Base-by-base conservation (phyloP, 1,140 invertebrate species). In the Drosophila arawakana region DNA sequence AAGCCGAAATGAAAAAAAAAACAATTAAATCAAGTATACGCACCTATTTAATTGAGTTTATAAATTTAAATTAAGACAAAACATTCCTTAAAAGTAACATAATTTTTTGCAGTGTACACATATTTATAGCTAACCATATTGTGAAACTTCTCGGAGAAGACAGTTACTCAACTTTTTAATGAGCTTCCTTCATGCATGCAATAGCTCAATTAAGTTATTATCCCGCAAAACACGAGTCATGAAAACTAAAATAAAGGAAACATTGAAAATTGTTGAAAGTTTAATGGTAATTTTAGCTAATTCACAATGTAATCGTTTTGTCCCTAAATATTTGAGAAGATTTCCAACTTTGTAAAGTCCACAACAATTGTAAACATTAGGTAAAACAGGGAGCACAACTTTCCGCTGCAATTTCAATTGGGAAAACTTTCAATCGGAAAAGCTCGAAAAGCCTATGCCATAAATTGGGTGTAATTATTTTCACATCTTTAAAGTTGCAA, bases 131-230 rank as follows among this genome's bases (percentile, higher is more conserved):
- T 43, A 43, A 43, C 11, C 11, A 43, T 13, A 13, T 11, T 34
- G 5, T 18, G 21, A n/a, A 58, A 30, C 5, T 59, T 11, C 21
- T 7, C 5, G 9, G 49, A 7, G 13, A 10, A 46, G 78, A 73
- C 78, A 81, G 61, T 79, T 71, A 68, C 18, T 63, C 73, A 83
- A 84, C 81, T 84, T 84, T 82, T 75, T 78, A 81, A 81, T 82
- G 75, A 78, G 73, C 66, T 69, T 57, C 79, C 76, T 65, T 73
- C 83, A 80, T 86, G 82, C 83, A 69, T 88, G 83, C 76, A 54
- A 80, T 71, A 61, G 61, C 76, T 88, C 82, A 86, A 86, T 86
- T 88, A 86, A 86, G 76, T 82, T 88, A 88, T 88, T 88, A 86
- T 49, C 41, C 61, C 58, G 61, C 25, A 59, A 46, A 43, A 62